These are phyloP conservation scores for Puntigrus tetrazona DNA, from an alignment of 2,113 vertebrate genomes.

Conservation along the genomic window DNA sequence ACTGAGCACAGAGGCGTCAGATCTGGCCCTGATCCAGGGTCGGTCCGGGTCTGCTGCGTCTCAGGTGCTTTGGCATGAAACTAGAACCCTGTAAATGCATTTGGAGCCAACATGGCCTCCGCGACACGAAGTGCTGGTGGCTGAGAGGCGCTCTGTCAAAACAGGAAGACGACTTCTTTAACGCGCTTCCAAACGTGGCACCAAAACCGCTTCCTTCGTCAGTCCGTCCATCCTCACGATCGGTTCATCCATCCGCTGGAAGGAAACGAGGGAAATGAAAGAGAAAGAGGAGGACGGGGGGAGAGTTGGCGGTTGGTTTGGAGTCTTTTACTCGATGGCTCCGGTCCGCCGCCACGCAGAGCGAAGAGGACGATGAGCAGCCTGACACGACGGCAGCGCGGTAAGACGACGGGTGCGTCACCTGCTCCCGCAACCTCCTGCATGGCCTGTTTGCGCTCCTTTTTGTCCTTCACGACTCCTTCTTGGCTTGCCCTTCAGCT, in stretches of 20 bases:
- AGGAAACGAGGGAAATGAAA: background rate
- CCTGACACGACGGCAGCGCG: constrained; percentile 84
- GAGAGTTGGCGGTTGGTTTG: background rate
- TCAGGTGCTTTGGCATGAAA: constrained; percentile 51
- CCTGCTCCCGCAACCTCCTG: constrained; percentile 93
- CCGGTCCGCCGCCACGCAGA: constrained; percentile 94
- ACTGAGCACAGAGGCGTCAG: constrained; percentile 1
- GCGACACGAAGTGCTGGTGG: background rate
- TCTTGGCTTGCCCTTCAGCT: constrained; percentile 98
- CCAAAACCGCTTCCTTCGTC: background rate
- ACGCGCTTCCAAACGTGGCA: background rate
- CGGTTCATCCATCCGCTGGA: background rate
- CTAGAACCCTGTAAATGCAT: constrained; percentile 47
- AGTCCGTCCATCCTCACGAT: constrained; percentile 5
- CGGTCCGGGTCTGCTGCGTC: constrained; percentile 28
- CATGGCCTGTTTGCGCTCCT: constrained; percentile 96
- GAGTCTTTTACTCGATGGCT: constrained; percentile 75
- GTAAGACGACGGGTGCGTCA: constrained; percentile 90
- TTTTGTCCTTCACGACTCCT: constrained; percentile 97
- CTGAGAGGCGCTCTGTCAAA: background rate
- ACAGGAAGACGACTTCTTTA: constrained; percentile 28
- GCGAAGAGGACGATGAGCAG: constrained; percentile 92
- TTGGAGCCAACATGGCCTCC: constrained; percentile 39
- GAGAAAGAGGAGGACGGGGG: background rate
- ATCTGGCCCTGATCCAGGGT: background rate